These are phyloP conservation scores for Linnaemya vulpina DNA, from an alignment of 2,888 invertebrate species.

Conservation along the genomic window DNA sequence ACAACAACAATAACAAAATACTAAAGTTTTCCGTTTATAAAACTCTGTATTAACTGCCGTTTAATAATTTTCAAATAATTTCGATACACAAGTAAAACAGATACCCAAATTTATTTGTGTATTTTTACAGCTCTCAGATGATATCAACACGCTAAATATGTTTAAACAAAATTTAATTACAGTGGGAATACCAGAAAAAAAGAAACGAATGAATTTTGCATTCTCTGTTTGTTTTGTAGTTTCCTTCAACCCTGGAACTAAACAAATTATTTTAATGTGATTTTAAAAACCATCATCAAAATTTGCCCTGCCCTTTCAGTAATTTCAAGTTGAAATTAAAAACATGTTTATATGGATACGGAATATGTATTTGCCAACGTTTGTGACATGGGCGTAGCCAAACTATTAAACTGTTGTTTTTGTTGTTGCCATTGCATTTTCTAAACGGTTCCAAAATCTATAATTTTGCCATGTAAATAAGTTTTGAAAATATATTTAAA, in stretches of 20 bases:
- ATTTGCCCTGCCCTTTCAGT: conserved; percentile 59
- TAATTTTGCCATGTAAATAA: too few species aligned
- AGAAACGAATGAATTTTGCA: background rate
- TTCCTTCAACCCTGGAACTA: background rate
- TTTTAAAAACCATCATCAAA: conserved; percentile 59
- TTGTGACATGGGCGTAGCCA: background rate
- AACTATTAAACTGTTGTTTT: background rate
- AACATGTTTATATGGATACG: conserved; percentile 38
- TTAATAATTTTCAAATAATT: too few species aligned
- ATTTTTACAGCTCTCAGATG: background rate
- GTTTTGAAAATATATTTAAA: background rate
- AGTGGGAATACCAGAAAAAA: conserved; percentile 28
- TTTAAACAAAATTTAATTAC: conserved; percentile 19
- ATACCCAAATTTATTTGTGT: background rate
- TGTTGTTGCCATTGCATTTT: background rate
- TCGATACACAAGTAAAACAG: background rate
- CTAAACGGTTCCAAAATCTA: too few species aligned
- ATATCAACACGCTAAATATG: background rate
- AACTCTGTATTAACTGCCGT: too few species aligned
- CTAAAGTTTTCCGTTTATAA: too few species aligned
- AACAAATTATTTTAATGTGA: conserved; percentile 51
- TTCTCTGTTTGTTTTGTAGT: background rate
- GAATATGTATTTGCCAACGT: conserved; percentile 9
- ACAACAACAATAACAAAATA: too few species aligned
- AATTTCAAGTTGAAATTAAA: conserved; percentile 65